Evolutionary conservation across 2,797 vertebrate species (phyloP), one percentile per base, ranked within the genome.

Genomic region (Melanotaenia parkinsoni): DNA sequence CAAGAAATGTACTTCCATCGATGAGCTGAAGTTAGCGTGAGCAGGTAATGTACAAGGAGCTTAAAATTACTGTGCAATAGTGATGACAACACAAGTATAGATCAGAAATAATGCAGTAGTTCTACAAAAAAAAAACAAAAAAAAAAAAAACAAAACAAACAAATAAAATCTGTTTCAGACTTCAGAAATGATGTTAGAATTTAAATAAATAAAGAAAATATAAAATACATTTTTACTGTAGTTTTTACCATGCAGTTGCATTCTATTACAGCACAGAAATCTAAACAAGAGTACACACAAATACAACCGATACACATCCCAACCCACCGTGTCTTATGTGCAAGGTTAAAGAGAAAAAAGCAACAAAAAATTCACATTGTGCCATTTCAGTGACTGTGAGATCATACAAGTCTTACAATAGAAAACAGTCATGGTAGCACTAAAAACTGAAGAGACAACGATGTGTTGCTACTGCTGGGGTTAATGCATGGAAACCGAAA

Each of bases 211-310:
- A 62, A 80, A 79, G 47, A 51, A 32, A 70, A 22, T 37, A 60
- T 45, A 68, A 68, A 83, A 77, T 24, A 74, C 16, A n/a, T 61
- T 63, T 72, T 30, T 14, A 38, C 4, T 13, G 38, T 54, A 69
- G 53, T 76, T 58, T 12, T 40, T 69, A 59, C 78, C 90, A 90
- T 87, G 89, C 81, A 85, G 74, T 69, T 81, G 69, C 72, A 80
- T 81, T 87, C 40, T 18, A 68, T 70, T 66, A 79, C 50, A 77
- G 67, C 79, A 75, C 30, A 0, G 4, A 63, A 45, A 77, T 70
- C 61, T 60, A 51, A 72, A 79, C 45, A 54, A 69, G 68, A 62
- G 63, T 40, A 66, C 71, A 83, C 71, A 72, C 40, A 8, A 20
- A 60, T 22, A 71, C 62, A 62, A 64, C 68, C 1, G 58, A 62